Evolutionary conservation across 2,888 invertebrate species (phyloP).

Genomic region (Calameuta filiformis): DNA sequence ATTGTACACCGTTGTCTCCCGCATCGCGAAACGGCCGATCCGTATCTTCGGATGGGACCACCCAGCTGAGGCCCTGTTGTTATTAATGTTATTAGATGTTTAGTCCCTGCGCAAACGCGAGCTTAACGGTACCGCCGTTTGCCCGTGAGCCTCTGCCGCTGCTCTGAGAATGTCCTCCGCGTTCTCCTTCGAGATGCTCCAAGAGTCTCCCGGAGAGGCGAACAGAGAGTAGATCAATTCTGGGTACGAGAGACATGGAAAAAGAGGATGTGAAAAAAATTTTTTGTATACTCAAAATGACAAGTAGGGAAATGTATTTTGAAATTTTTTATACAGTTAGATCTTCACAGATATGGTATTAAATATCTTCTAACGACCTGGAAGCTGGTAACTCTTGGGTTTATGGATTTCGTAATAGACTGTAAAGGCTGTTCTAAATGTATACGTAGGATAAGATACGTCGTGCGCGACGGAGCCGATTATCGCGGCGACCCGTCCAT

Average conservation of each 20-base stretch:
- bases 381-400: neutral
- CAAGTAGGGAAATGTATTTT: neutral
- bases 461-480: neutral
- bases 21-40: constrained; percentile 27
- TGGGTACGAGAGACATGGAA: no score
- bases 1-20: constrained; percentile 3
- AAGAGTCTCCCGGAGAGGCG: neutral
- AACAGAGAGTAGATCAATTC: no score
- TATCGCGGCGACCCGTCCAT: constrained; percentile 14
- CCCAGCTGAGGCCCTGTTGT: constrained; percentile 33
- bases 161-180: neutral
- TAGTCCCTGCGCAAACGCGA: constrained; percentile 45
- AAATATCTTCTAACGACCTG: neutral
- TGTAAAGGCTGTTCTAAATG: neutral
- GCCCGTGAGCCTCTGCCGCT: neutral
- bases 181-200: neutral
- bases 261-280: neutral
- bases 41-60: constrained; percentile 29
- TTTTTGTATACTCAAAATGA: neutral
- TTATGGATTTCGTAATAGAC: neutral
- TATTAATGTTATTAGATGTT: constrained; percentile 53
- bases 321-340: neutral
- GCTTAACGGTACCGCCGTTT: constrained; percentile 45
- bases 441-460: neutral
- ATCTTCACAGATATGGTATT: neutral